Evolutionary conservation across 1,140 invertebrate species (phyloP), one percentile per base, ranked within the genome.

Genomic region (Globodera rostochiensis): DNA sequence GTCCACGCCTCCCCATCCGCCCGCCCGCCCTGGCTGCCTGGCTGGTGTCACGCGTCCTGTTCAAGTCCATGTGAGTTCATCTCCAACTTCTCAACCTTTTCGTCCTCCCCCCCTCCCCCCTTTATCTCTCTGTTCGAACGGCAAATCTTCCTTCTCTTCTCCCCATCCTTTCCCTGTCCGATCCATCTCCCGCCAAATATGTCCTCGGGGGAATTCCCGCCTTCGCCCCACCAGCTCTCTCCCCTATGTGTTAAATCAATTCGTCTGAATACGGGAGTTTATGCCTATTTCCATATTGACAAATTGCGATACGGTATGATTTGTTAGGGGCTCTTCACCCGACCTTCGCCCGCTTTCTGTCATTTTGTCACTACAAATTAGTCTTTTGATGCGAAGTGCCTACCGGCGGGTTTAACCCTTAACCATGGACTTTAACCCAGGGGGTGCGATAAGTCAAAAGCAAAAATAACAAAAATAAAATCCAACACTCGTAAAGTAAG

Each of bases 1-100:
- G n/a, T n/a, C n/a, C n/a, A n/a, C n/a, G n/a, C n/a, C n/a, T n/a
- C n/a, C n/a, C n/a, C n/a, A n/a, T 21, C 7, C 47, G 47, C 15
- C 45, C 64, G n/a, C 60, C 46, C 53, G 46, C 46, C 25, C 76
- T 78, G 76, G 76, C 76, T 66, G 76, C 76, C 25, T 78, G 76
- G 76, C 69, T 78, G n/a, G 76, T 70, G 50, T 78, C 76, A 3
- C 76, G 76, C 8, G 76, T 78, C 4, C 69, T 78, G 64, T 78
- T 78, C 25, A 78, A 78, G 49, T 78, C 76, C 6, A n/a, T 78
- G 76, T 78, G 49, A 78, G 76, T 78, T 7, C 3, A 5, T 49
- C 13, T 47, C 25, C 8, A 53, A 46, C 9, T 13, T 4, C 3
- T 13, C 8, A 13, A 60, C 57, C 49, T 50, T 50, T 50, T 50